Percentiles rank a stretch among this genome's conserved stretches.
phyloP scores from a whole-genome alignment of 2,888 invertebrate genomes.

The Caenorhabditis sp. region DNA sequence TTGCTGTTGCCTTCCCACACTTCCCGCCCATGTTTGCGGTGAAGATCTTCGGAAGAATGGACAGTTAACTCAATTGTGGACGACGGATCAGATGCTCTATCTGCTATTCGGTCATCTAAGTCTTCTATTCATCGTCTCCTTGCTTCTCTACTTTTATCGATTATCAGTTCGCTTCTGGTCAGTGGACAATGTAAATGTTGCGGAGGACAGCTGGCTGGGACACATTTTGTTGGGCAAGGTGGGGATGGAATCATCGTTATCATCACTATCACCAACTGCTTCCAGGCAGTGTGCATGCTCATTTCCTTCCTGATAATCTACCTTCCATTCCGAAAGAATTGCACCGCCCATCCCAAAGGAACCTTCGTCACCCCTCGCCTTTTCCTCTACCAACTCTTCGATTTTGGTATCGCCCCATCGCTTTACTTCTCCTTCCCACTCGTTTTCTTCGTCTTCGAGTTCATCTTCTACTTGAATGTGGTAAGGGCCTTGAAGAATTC shows the following conservation, averaged over 20 bases:
- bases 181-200: constrained; percentile 23
- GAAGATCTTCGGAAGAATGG: constrained; percentile 24
- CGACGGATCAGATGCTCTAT: constrained; percentile 26
- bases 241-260: not conserved
- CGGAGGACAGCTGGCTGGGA: constrained; percentile 16
- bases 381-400: constrained; percentile 48
- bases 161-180: constrained; percentile 32
- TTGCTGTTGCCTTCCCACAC: constrained; percentile 46
- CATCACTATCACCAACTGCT: no score
- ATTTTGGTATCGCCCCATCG: constrained; percentile 27
- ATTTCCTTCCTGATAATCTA: constrained; percentile 25
- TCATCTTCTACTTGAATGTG: constrained; percentile 17
- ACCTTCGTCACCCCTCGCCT: constrained; percentile 24
- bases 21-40: constrained; percentile 35
- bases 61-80: constrained; percentile 41
- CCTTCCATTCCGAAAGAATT: constrained; percentile 47
- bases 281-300: constrained; percentile 26
- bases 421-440: constrained; percentile 46
- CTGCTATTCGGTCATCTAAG: constrained; percentile 32
- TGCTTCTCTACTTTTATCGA: constrained; percentile 29
- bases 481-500: constrained; percentile 13
- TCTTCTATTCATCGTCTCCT: constrained; percentile 4
- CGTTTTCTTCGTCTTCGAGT: constrained; percentile 40
- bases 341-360: constrained; percentile 41
- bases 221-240: constrained; percentile 18